Conservation (phyloP, 2,888 invertebrate genomes). For the Drosophila rubida region DNA sequence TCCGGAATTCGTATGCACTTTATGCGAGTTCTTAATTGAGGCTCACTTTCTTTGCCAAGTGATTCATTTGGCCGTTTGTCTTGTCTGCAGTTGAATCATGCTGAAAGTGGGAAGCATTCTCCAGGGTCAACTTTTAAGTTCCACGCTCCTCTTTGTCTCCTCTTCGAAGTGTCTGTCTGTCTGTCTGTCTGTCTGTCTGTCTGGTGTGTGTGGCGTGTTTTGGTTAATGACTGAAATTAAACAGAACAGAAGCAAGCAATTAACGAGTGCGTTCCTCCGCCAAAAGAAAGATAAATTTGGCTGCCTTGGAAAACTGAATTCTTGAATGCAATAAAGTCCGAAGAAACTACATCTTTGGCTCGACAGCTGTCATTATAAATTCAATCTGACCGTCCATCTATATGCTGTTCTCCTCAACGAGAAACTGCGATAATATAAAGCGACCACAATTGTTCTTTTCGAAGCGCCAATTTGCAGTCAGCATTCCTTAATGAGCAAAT, state of each 20-base stretch:
- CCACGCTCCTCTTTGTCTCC: constrained; percentile 20
- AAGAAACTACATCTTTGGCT: no score
- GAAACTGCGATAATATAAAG: background rate
- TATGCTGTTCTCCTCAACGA: background rate
- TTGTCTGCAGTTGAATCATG: constrained; percentile 61
- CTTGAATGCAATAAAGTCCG: background rate
- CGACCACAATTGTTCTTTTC: background rate
- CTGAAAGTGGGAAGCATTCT: constrained; percentile 43
- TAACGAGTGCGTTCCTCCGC: constrained; percentile 31
- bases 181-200: background rate
- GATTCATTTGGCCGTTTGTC: constrained; percentile 66
- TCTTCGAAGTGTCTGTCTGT: constrained; percentile 1
- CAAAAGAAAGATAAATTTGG: constrained; percentile 15
- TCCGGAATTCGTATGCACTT: constrained; percentile 9
- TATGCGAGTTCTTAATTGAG: constrained; percentile 56
- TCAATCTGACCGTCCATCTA: background rate
- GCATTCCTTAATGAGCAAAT: background rate
- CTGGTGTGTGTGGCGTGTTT: constrained; percentile 7
- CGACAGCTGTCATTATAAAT: background rate
- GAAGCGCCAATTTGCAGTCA: background rate
- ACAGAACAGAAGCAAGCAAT: constrained; percentile 57
- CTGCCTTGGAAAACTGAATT: background rate
- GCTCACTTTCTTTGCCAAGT: constrained; percentile 61
- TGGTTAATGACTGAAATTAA: constrained; percentile 73
- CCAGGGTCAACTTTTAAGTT: constrained; percentile 28